Evolutionary conservation across 2,888 invertebrate species (phyloP).

Genomic region (Chrysotoxum bicinctum): DNA sequence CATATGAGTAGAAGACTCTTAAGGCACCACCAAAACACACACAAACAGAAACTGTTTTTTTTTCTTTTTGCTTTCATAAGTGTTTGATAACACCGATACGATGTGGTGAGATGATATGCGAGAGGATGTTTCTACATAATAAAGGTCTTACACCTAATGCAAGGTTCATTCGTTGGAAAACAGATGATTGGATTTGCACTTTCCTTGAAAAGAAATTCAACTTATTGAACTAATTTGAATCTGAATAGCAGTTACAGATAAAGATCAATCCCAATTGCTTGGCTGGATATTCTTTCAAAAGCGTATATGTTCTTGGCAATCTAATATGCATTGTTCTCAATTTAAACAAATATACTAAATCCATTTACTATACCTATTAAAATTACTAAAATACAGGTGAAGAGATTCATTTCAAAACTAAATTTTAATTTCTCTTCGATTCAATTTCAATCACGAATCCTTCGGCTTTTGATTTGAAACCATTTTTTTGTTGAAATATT

Average conservation of each 20-base stretch:
- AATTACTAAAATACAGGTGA: too few species aligned
- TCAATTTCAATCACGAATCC: too few species aligned
- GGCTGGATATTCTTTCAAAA: too few species aligned
- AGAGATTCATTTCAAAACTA: too few species aligned
- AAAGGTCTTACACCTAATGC: conserved; percentile 28
- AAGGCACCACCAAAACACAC: conserved; percentile 9
- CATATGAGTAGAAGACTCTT: conserved; percentile 27
- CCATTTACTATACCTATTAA: too few species aligned
- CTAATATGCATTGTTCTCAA: too few species aligned
- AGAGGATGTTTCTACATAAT: conserved; percentile 23
- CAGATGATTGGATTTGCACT: background rate
- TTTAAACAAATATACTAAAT: too few species aligned
- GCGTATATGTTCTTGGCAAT: too few species aligned
- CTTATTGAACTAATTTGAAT: background rate
- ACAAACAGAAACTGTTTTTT: conserved; percentile 19
- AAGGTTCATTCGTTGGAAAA: conserved; percentile 18
- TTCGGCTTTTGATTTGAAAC: too few species aligned
- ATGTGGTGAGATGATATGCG: conserved; percentile 36
- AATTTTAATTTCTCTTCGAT: too few species aligned
- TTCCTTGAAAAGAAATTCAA: background rate
- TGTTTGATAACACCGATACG: conserved; percentile 18
- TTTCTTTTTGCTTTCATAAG: conserved; percentile 16
- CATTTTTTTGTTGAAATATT: too few species aligned
- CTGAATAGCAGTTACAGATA: background rate
- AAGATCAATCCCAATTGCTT: too few species aligned